These are phyloP conservation scores for Drosophila ambigua DNA, from an alignment of 1,140 invertebrate genomes.

Conservation along the genomic window DNA sequence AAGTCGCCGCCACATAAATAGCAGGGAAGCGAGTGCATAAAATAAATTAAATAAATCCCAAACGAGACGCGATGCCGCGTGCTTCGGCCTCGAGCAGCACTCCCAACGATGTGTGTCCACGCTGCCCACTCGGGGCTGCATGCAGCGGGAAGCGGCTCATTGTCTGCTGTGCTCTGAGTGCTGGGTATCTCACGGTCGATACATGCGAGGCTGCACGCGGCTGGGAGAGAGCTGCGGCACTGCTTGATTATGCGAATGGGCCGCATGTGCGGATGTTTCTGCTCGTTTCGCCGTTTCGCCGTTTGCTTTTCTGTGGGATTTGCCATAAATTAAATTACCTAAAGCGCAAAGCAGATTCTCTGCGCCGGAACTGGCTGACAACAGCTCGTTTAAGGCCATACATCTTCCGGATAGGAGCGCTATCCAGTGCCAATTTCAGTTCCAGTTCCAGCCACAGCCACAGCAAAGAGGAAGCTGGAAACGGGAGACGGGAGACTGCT, in stretches of 20 bases:
- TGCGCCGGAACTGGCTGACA: slow-evolving; percentile 33
- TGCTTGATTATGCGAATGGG: slow-evolving; percentile 29
- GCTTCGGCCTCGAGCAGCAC: too few species aligned
- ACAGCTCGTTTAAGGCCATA: slow-evolving; percentile 61
- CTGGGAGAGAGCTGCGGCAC: background rate
- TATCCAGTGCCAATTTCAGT: too few species aligned
- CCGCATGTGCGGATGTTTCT: too few species aligned
- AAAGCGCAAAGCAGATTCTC: slow-evolving; percentile 52
- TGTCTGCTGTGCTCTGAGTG: too few species aligned
- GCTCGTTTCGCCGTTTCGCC: background rate
- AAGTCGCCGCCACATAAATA: background rate
- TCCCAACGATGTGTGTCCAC: too few species aligned
- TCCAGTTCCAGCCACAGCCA: too few species aligned
- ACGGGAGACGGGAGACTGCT: too few species aligned
- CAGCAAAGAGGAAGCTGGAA: background rate
- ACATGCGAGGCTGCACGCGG: too few species aligned
- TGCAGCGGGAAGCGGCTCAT: too few species aligned
- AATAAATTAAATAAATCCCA: slow-evolving; percentile 33
- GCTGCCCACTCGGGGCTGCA: too few species aligned
- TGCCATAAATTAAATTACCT: slow-evolving; percentile 74
- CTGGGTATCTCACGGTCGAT: too few species aligned
- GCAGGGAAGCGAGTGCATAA: slow-evolving; percentile 7
- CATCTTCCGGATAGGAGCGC: slow-evolving; percentile 30
- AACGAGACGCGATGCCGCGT: background rate
- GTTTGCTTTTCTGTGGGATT: slow-evolving; percentile 16